Percentiles rank a stretch among this genome's conserved stretches.
Evolutionary conservation across 2,797 vertebrate species (phyloP).

Genomic region (Protonibea diacanthus): DNA sequence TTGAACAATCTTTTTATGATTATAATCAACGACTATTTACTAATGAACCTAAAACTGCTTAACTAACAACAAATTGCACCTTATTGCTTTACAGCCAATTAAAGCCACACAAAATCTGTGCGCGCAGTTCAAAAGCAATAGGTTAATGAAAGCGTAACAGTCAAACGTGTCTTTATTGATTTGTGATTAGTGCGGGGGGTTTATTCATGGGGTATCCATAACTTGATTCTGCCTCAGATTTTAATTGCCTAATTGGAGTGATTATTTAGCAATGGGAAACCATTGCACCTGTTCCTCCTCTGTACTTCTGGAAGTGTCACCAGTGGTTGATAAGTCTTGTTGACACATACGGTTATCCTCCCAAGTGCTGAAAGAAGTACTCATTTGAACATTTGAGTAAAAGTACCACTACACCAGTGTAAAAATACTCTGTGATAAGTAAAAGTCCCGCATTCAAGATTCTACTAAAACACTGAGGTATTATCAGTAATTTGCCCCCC

Average conservation of each 20-base stretch:
- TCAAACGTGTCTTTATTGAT: conserved; percentile 79
- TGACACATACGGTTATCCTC: not conserved
- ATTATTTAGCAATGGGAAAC: conserved; percentile 86
- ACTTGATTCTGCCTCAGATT: conserved; percentile 81
- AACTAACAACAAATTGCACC: conserved; percentile 56
- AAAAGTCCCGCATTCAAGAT: not conserved
- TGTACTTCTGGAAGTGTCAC: conserved; percentile 53
- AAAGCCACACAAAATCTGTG: conserved; percentile 58
- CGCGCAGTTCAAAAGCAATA: conserved; percentile 66
- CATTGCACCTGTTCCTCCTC: conserved; percentile 78
- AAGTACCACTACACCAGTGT: not conserved
- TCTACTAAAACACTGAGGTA: not conserved
- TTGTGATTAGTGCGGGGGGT: conserved; percentile 79
- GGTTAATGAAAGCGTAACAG: conserved; percentile 72
- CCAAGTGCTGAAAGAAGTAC: not conserved
- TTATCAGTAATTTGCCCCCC: too few relatives aligned
- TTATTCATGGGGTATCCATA: conserved; percentile 82
- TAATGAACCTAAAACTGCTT: conserved; percentile 66
- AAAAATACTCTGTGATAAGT: conserved; percentile 3
- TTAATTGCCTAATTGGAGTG: conserved; percentile 85
- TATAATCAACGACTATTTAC: conserved; percentile 67
- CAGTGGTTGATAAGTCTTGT: conserved; percentile 28
- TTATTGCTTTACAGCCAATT: conserved; percentile 72
- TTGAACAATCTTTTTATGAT: conserved; percentile 38
- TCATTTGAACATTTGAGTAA: not conserved